These are phyloP conservation scores for Hydropotes inermis DNA, from an alignment of 2,113 vertebrate species.

Conservation along the genomic window DNA sequence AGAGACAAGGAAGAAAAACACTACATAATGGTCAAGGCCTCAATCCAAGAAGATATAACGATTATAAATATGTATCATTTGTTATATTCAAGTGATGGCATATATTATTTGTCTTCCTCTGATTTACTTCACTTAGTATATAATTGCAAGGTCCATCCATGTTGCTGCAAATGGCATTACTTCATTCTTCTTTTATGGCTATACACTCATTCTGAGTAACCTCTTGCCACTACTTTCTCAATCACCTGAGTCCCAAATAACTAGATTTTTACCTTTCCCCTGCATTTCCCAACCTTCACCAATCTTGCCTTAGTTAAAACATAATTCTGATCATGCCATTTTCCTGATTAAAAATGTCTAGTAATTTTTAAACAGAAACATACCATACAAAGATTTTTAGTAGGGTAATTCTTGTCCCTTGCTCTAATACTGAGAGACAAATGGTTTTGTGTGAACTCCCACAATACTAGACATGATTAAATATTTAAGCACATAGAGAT, in stretches of 20 bases:
- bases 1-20: neutral
- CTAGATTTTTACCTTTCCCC: neutral
- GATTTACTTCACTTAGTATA: neutral
- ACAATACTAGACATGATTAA: neutral
- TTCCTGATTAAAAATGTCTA: neutral
- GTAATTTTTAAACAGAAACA: neutral
- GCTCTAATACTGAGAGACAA: neutral
- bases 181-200: neutral
- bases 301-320: neutral
- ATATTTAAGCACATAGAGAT: constrained; percentile 8
- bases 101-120: neutral
- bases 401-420: neutral
- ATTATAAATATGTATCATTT: neutral
- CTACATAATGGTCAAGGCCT: neutral
- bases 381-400: neutral
- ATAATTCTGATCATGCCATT: neutral
- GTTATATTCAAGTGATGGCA: neutral
- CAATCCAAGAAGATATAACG: neutral
- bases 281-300: neutral
- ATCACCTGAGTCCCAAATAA: neutral
- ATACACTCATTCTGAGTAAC: neutral
- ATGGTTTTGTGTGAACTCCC: neutral
- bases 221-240: neutral
- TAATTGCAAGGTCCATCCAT: neutral
- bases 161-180: neutral